A percentile compares a stretch with the other conserved stretches of the same genome.
Evolutionary conservation across 2,797 vertebrate species (phyloP).

Genomic region (Enteromius treurensis): DNA sequence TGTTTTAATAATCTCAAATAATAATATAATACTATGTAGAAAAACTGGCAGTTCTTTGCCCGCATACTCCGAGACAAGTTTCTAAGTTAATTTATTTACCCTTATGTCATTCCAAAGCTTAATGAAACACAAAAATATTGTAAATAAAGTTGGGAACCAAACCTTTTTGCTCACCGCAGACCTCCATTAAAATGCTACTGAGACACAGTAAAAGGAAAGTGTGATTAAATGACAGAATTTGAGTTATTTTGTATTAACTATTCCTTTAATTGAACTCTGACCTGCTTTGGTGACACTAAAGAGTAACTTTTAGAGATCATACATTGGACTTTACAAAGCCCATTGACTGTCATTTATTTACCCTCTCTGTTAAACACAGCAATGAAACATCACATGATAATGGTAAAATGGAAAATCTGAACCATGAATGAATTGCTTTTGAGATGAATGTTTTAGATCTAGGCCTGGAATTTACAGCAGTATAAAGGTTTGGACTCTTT

Average conservation of each 20-base stretch:
- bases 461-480: conserved; percentile 14
- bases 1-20: background rate
- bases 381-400: conserved; percentile 55
- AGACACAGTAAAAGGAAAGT: background rate
- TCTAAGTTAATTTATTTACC: background rate
- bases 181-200: background rate
- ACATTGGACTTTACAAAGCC: conserved; percentile 66
- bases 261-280: background rate
- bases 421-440: background rate
- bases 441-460: background rate
- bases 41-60: background rate
- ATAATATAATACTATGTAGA: background rate
- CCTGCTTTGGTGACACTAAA: conserved; percentile 37
- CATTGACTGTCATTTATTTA: conserved; percentile 65
- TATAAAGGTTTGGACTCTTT: background rate
- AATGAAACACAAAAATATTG: background rate
- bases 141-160: background rate
- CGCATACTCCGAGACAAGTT: background rate
- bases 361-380: conserved; percentile 39
- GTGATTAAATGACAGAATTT: background rate
- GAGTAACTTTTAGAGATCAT: conserved; percentile 51
- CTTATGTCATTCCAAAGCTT: background rate
- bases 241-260: too few species aligned
- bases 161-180: background rate
- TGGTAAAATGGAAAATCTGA: conserved; percentile 50